Evolutionary conservation across 2,113 vertebrate species (phyloP), one percentile per base, ranked within the genome.

Genomic region (Ornithorhynchus anatinus): DNA sequence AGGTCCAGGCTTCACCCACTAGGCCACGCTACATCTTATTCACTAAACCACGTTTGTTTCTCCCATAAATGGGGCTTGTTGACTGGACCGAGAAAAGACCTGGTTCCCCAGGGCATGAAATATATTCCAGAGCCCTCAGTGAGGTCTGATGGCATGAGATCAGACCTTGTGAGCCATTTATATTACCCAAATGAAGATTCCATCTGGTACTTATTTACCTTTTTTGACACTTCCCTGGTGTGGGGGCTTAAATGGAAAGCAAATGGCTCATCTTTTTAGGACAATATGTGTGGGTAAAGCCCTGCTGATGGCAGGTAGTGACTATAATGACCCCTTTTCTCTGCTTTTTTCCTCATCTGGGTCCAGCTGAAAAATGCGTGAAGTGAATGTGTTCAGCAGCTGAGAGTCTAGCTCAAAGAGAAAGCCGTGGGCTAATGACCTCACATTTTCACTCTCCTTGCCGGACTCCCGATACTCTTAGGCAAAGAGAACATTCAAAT

Each of bases 401-500:
- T 31, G 20, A 3, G 2, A 39, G 10, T 1, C 6, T 39, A 47
- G 40, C 25, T 62, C 39, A 29, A 22, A 4, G 68, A 61, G 57
- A 43, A 1, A 47, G 0, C 4, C 1, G 17, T 7, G 3, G 58
- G 64, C 80, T 59, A 52, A 52, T 75, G 67, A 48, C 23, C 6
- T 65, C 58, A 27, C 60, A 16, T 23, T 63, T 74, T 81, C 36
- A 51, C 20, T 45, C 14, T 71, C 59, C 47, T 72, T 68, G 14
- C 13, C 72, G 22, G 42, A 22, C 25, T 2, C 60, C 33, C 59
- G 62, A 64, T 65, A 10, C 9, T 27, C 50, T 1, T 59, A 29
- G 57, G 40, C 37, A 68, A 43, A 61, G 13, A 8, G 39, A 39
- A 17, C 39, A 71, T 78, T 88, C 71, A 58, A 69, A 31, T n/a